These are phyloP conservation scores for Oxytorus armatus DNA, from an alignment of 2,888 invertebrate genomes.

Conservation along the genomic window DNA sequence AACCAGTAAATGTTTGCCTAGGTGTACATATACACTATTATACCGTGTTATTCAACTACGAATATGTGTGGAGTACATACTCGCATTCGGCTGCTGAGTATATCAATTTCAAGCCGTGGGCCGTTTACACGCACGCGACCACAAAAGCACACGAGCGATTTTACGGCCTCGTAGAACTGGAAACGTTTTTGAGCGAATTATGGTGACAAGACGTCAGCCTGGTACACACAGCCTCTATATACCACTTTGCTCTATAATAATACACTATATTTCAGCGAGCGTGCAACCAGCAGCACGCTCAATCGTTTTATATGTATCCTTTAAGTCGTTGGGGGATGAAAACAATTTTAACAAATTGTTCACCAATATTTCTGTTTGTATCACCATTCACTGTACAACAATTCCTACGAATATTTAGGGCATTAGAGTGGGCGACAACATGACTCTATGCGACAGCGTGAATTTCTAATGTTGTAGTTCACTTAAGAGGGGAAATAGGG, in stretches of 20 bases:
- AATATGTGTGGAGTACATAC: conserved; percentile 9
- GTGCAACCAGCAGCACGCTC: conserved; percentile 24
- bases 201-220: conserved; percentile 62
- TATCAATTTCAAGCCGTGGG: conserved; percentile 48
- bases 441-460: no score
- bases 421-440: no score
- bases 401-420: no score
- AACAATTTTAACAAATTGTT: conserved; percentile 27
- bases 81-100: conserved; percentile 23
- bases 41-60: no score
- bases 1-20: no score
- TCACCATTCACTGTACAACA: no score
- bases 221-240: conserved; percentile 51
- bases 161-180: conserved; percentile 30
- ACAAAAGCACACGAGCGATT: conserved; percentile 42
- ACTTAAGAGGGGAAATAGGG: no score
- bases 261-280: conserved; percentile 40
- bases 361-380: neutral
- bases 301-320: conserved; percentile 13
- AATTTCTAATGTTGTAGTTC: no score
- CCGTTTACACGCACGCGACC: conserved; percentile 55
- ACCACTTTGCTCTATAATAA: conserved; percentile 39
- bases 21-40: no score
- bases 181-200: conserved; percentile 60
- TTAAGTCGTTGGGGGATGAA: no score